Percentiles rank a stretch among this genome's conserved stretches.
phyloP scores from a whole-genome alignment of 2,113 vertebrate genomes.

The Athene cunicularia region DNA sequence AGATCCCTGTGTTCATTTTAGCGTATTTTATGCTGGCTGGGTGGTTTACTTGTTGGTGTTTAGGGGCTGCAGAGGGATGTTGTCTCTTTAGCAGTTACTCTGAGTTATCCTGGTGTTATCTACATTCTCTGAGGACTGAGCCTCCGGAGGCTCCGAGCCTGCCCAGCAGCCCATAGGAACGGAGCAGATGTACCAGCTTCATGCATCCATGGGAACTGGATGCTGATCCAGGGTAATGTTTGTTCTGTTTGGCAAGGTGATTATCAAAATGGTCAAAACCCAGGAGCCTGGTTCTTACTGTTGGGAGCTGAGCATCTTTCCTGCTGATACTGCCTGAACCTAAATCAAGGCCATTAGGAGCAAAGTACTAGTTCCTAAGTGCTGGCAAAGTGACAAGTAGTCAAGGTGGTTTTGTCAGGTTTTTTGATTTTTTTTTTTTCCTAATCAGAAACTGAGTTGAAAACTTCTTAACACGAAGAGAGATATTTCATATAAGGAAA shows the following conservation, averaged over 20 bases:
- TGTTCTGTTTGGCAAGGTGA: background rate
- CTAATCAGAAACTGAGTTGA: background rate
- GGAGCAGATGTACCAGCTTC: background rate
- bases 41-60: background rate
- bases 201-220: background rate
- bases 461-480: background rate
- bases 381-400: background rate
- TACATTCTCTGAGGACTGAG: background rate
- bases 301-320: background rate
- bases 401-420: background rate
- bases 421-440: background rate
- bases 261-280: background rate
- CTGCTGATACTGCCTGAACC: background rate
- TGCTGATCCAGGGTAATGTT: background rate
- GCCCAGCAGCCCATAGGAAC: background rate
- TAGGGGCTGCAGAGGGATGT: background rate
- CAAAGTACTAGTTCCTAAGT: background rate
- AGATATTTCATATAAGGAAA: background rate
- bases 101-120: background rate
- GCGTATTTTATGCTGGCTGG: background rate
- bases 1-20: background rate
- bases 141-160: background rate
- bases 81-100: background rate
- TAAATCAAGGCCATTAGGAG: background rate
- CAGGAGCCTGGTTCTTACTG: background rate